Evolutionary conservation across 2,888 invertebrate species (phyloP).

Genomic region (Frankliniella fusca): DNA sequence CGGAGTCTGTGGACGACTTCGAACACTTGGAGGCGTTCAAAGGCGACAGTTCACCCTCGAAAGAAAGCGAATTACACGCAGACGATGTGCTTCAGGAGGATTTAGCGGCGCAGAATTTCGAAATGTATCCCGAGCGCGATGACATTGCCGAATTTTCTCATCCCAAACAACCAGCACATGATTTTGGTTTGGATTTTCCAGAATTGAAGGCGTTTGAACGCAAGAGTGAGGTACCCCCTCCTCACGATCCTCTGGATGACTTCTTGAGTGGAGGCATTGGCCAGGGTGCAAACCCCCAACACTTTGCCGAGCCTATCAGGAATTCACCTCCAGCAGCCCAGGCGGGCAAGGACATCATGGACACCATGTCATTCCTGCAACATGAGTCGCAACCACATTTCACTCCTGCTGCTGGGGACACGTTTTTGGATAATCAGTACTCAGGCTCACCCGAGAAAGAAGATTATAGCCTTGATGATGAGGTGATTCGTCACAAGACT

Average conservation of each 20-base stretch:
- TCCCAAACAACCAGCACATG: slow-evolving; percentile 21
- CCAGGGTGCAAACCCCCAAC: not conserved
- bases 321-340: not conserved
- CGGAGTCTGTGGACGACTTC: slow-evolving; percentile 69
- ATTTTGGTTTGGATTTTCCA: slow-evolving; percentile 26
- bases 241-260: slow-evolving; percentile 7
- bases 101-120: not conserved
- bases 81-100: not conserved
- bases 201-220: not conserved
- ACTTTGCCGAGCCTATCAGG: slow-evolving; percentile 9
- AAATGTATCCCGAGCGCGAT: not conserved
- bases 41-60: slow-evolving; percentile 52
- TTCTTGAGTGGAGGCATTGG: not conserved
- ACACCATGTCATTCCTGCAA: not conserved
- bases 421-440: not conserved
- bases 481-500: slow-evolving; percentile 17
- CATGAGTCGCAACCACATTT: not conserved
- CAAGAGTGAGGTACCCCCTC: not conserved
- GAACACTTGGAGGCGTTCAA: slow-evolving; percentile 58
- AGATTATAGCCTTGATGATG: slow-evolving; percentile 15
- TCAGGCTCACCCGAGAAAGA: not conserved
- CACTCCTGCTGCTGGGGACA: not conserved
- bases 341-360: slow-evolving; percentile 20
- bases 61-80: slow-evolving; percentile 37
- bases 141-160: slow-evolving; percentile 5